Evolutionary conservation across 2,888 invertebrate species (phyloP), one percentile per base, ranked within the genome.

Genomic region (Amitus sp.): DNA sequence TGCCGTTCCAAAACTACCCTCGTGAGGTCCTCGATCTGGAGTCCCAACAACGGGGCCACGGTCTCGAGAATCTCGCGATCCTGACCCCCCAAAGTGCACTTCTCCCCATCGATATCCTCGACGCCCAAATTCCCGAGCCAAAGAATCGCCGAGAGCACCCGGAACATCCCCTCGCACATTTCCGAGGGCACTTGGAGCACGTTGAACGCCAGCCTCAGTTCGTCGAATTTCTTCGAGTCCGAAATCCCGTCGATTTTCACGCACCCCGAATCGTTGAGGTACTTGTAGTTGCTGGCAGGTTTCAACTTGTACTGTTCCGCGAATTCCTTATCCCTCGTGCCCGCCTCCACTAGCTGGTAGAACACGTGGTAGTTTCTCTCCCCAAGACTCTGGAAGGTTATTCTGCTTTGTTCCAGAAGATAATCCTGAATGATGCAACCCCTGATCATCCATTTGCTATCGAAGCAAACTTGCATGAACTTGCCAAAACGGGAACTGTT

Each of bases 401-500:
- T 93, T 67, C 96, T 86, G 15, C 94, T 95, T 75, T 95, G 92
- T 79, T 96, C 96, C 62, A 96, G 84, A 48, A 96, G 85, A 80
- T 95, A 96, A 82, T 96, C 95, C 77, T 95, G 90, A 49, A 96
- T 91, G 63, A 95, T 93, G 72, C 95, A 95, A 13, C 96, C 96
- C 69, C 92, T 91, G 74, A 96, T 96, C 83, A 92, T 92, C 84
- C 93, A 94, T 71, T 92, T 89, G 62, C 88, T 88, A 83, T 96
- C 95, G 78, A 96, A 90, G 76, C 95, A 93, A 5, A 96, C 94
- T 83, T 95, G 95, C 87, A 96, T 95, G 80, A 95, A 96, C 83
- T 96, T 95, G n/a, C 96, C 96, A 82, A 96, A 96, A 7, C 96
- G 87, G 33, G 94, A 94, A 10, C 95, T 95, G 82, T 96, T 96